Evolutionary conservation across 2,797 vertebrate species (phyloP).

Genomic region (Sebastolobus altivelis): DNA sequence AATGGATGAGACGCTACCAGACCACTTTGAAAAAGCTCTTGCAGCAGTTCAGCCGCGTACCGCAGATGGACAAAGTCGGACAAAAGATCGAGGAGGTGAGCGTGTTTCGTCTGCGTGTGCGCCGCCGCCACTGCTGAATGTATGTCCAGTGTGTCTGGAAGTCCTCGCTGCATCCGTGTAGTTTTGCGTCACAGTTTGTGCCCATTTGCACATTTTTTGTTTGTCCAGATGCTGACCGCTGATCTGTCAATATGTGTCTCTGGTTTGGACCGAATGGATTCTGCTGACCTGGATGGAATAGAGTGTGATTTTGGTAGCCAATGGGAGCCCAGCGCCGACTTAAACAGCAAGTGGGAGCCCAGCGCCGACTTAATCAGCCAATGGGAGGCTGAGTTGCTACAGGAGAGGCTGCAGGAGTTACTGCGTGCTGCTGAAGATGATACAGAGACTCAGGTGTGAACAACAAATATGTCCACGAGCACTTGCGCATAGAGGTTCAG

Average conservation of each 20-base stretch:
- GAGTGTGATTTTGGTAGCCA: constrained; percentile 55
- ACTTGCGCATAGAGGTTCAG: too few relatives aligned
- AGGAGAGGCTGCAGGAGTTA: constrained; percentile 83
- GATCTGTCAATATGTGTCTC: constrained; percentile 81
- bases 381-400: constrained; percentile 84
- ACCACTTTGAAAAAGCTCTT: constrained; percentile 73
- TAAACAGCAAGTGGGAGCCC: constrained; percentile 66
- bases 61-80: constrained; percentile 66
- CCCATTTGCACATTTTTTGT: neutral
- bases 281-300: constrained; percentile 21
- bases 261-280: constrained; percentile 75
- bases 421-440: constrained; percentile 46
- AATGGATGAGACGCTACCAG: constrained; percentile 80
- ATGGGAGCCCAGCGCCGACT: constrained; percentile 55
- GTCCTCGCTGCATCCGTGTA: neutral
- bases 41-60: constrained; percentile 70
- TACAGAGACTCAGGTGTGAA: constrained; percentile 43
- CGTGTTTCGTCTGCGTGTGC: neutral
- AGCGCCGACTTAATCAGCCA: constrained; percentile 67
- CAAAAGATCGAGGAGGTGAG: constrained; percentile 81
- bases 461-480: neutral
- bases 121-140: neutral
- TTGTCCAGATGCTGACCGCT: constrained; percentile 77
- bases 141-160: neutral
- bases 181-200: neutral